A percentile compares a stretch with the other conserved stretches of the same genome.
phyloP scores from a whole-genome alignment of 2,113 vertebrate genomes.

The Ptyas mucosa region DNA sequence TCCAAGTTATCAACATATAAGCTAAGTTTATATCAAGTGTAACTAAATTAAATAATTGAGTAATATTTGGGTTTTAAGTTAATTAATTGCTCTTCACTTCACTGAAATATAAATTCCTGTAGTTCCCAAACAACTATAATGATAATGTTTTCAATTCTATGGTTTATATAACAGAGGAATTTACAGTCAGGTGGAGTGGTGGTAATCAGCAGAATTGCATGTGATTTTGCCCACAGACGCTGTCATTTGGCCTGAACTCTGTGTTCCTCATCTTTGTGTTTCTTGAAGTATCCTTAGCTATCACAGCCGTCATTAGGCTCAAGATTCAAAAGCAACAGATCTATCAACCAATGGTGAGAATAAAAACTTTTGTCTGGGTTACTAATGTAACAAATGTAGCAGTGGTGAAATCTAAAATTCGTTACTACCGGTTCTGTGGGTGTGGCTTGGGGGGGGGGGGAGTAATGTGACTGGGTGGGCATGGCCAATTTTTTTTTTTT shows the following conservation, averaged over 20 bases:
- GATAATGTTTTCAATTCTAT: neutral
- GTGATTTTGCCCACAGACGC: neutral
- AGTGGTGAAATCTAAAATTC: too few species aligned
- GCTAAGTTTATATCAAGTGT: neutral
- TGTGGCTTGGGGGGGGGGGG: too few species aligned
- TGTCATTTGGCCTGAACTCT: constrained; percentile 17
- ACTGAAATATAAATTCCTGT: neutral
- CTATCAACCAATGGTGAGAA: constrained; percentile 44
- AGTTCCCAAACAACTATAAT: neutral
- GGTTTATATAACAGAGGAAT: neutral
- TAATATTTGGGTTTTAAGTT: neutral
- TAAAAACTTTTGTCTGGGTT: neutral
- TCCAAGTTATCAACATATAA: neutral
- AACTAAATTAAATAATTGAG: neutral
- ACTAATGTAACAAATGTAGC: neutral
- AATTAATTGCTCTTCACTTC: neutral
- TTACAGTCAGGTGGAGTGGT: neutral
- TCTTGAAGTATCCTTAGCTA: constrained; percentile 38
- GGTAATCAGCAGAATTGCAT: accelerated
- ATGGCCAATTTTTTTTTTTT: too few species aligned
- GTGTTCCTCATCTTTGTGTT: constrained; percentile 1
- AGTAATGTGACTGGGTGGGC: too few species aligned
- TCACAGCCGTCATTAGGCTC: neutral
- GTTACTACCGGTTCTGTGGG: too few species aligned
- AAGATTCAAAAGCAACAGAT: neutral